Base-by-base conservation (phyloP, 2,888 invertebrate genomes). In the Leptothorax acervorum region DNA sequence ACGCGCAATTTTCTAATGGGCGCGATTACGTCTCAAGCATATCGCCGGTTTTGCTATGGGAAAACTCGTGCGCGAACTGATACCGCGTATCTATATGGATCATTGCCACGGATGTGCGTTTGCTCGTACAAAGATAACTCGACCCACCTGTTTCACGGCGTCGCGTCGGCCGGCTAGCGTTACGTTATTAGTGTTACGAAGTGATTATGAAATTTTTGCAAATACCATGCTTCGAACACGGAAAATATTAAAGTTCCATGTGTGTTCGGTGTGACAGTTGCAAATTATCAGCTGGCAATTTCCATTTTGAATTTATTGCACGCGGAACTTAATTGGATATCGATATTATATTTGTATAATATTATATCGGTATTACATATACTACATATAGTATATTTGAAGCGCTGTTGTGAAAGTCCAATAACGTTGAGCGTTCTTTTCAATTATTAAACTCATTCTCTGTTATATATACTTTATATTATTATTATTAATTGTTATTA, bases 21-120 rank as follows among this genome's bases (percentile, higher is more conserved):
- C 42, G 4, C 65, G 45, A 66, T 66, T 78, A 66, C 28, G 42
- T 66, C 42, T n/a, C 55, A 35, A 66, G 53, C 76, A 42, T 53
- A 65, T 55, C 51, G 51, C 51, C 15, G 9, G 62, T n/a, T 18
- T 1, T 18, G 23, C 45, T 31, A 31, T 66, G 55, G 78, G 55
- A 66, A 78, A 66, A 55, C 53, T 66, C 42, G 55, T 28, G 15
- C 11, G 28, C 65, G 28, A 76, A 53, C 53, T 65, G 42, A 78
- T 78, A 55, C 15, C 65, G 53, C 53, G 28, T 65, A 78, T 55
- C 65, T 76, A 78, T 55, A 28, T 66, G 53, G 55, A 31, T n/a
- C 55, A 55, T 55, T 66, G 31, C 42, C 55, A n/a, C 53, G 55
- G 42, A 78, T 66, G 55, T 78, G 31, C 78, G 42, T 35, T 45